Evolutionary conservation across 2,797 vertebrate species (phyloP), one percentile per base, ranked within the genome.

Genomic region (Anolis apletophallus): DNA sequence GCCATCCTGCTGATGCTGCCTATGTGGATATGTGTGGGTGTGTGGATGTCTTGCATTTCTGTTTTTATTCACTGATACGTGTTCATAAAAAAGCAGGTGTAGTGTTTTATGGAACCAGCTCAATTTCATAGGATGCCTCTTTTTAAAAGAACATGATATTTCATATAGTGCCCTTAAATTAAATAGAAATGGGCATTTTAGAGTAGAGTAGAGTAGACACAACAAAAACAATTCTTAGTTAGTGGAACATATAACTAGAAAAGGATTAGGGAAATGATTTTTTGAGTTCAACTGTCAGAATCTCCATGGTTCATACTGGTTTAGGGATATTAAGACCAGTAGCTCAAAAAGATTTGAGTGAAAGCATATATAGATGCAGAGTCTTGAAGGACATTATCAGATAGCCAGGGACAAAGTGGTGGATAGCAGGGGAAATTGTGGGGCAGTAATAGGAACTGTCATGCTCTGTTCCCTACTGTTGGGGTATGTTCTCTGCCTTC

Each of bases 1-100:
- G 23, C 32, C 80, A 73, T 73, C 55, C 32, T 40, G 80, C 50
- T 69, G 29, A 34, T 81, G 5, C 36, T 46, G 54, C 36, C 59
- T 76, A 14, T 75, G 29, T 29, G 61, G 26, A 29, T 29, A 11
- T 29, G 61, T 64, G 61, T 64, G 61, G 26, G 61, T 64, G 61
- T 59, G 19, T 59, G 87, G 80, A 46, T 10, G 6, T 14, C 13
- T 90, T 36, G 16, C 32, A 17, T 36, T 19, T 36, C n/a, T 29
- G 77, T 54, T 88, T 72, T 87, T 90, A 78, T 0, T 83, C 59
- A 12, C 17, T 87, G 59, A 90, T 88, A 83, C 61, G 88, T 73
- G 46, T 87, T 9, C 1, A 55, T 57, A 7, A 67, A 81, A n/a
- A 92, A 85, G 2, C 75, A 83, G 34, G 55, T 81, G 74, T 75